Conservation (phyloP, 2,888 invertebrate species). For the Heliconius ethilla region DNA sequence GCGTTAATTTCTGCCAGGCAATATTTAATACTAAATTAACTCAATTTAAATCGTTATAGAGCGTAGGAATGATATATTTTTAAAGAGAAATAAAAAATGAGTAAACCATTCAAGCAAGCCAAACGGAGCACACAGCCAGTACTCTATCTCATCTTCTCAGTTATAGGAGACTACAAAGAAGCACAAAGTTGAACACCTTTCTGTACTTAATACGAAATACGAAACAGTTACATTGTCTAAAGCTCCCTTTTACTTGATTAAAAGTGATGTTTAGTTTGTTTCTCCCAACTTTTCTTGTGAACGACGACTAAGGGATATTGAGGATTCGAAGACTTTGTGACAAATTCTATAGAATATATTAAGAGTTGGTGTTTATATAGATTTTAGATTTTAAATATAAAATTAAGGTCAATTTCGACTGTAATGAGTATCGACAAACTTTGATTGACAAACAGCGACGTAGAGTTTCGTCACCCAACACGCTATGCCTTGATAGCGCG, state of each 20-base stretch:
- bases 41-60: too few relatives aligned
- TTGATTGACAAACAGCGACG: too few relatives aligned
- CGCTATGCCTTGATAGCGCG: too few relatives aligned
- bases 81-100: neutral
- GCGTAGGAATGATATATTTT: neutral
- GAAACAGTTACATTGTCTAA: constrained; percentile 43
- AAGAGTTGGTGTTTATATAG: neutral
- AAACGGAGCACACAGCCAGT: constrained; percentile 35
- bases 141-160: constrained; percentile 51
- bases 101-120: constrained; percentile 19
- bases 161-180: constrained; percentile 52
- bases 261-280: constrained; percentile 30
- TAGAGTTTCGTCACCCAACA: too few relatives aligned
- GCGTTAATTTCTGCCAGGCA: too few relatives aligned
- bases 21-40: too few relatives aligned
- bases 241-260: constrained; percentile 44
- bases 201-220: constrained; percentile 45
- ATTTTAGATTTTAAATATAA: neutral
- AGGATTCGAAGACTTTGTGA: neutral
- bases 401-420: too few relatives aligned
- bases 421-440: too few relatives aligned
- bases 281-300: constrained; percentile 17
- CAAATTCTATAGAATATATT: neutral
- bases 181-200: constrained; percentile 50
- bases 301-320: constrained; percentile 11